A percentile compares a stretch with the other conserved stretches of the same genome.
These are phyloP conservation scores for Antechinus flavipes DNA, from an alignment of 2,113 vertebrate species.

Conservation along the genomic window DNA sequence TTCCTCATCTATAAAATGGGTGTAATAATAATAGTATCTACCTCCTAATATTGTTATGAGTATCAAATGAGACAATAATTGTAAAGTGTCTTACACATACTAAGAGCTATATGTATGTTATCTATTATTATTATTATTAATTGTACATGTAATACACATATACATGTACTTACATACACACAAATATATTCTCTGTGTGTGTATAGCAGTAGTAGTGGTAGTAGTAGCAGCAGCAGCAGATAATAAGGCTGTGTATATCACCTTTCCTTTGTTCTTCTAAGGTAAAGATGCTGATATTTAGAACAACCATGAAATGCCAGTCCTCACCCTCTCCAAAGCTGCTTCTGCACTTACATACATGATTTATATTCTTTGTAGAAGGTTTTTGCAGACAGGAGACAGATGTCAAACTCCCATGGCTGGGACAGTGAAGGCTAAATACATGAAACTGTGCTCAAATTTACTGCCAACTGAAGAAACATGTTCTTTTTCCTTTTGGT, in stretches of 20 bases:
- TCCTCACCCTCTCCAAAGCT: not conserved
- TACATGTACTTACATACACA: not conserved
- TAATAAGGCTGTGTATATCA: not conserved
- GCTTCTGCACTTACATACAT: not conserved
- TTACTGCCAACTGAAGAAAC: not conserved
- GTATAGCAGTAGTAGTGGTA: not conserved
- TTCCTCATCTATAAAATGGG: not conserved
- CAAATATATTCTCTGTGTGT: not conserved
- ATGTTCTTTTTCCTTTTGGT: not conserved
- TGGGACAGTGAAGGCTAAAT: not conserved
- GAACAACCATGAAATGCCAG: not conserved
- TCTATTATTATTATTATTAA: not conserved
- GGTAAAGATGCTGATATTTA: not conserved
- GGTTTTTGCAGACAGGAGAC: not conserved
- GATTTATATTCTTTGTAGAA: not conserved
- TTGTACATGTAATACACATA: not conserved
- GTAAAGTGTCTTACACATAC: not conserved
- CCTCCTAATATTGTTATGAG: not conserved
- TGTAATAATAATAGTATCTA: not conserved
- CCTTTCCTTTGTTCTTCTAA: not conserved
- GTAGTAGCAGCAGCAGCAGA: no score
- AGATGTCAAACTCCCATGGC: not conserved
- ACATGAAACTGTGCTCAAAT: not conserved
- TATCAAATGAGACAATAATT: not conserved
- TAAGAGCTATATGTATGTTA: not conserved